Evolutionary conservation across 2,797 vertebrate genomes (phyloP).

Genomic region (Scolopax bukidnonensis): DNA sequence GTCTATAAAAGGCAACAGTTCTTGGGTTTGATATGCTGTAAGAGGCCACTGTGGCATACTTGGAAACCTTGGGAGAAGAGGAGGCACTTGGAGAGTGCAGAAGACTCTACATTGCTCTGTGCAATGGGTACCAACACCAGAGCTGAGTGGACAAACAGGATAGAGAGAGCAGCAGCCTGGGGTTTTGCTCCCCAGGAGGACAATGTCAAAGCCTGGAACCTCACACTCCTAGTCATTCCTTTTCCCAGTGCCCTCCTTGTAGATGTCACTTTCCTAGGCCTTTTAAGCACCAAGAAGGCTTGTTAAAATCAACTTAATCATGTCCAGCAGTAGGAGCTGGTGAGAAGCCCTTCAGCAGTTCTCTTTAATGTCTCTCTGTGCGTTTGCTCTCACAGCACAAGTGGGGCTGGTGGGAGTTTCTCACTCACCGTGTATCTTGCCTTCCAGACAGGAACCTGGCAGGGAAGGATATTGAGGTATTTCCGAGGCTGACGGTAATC

Average conservation of each 20-base stretch:
- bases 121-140: background rate
- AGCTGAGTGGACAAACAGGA: background rate
- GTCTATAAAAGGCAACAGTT: background rate
- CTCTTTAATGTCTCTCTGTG: background rate
- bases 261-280: background rate
- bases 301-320: background rate
- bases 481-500: constrained; percentile 97
- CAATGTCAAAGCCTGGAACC: background rate
- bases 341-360: background rate
- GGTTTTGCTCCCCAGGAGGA: background rate
- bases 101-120: background rate
- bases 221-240: background rate
- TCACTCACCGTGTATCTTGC: constrained; percentile 93
- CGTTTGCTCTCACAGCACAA: background rate
- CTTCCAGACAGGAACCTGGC: constrained; percentile 98
- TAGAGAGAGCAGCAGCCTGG: background rate
- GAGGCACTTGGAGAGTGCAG: background rate
- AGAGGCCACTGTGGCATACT: background rate
- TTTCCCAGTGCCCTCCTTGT: background rate
- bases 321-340: background rate
- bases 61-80: background rate
- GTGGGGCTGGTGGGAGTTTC: background rate
- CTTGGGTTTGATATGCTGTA: background rate
- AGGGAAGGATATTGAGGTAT: constrained; percentile 94
- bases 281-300: background rate